Percentiles rank a stretch among this genome's conserved stretches.
Conservation (phyloP, 2,113 vertebrate species). For the Bagarius yarrelli region DNA sequence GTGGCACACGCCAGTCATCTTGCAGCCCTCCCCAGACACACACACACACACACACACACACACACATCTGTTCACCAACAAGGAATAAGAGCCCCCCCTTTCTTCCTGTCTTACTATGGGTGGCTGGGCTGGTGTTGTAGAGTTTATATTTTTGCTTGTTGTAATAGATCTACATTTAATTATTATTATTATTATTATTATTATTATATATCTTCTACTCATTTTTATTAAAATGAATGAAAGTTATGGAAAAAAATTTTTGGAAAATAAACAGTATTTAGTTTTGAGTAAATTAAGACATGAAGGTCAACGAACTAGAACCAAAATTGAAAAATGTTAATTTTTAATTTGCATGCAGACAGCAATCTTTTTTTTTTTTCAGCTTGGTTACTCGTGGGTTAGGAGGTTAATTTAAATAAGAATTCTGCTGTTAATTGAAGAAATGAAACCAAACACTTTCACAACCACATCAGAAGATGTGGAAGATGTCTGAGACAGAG, state of each 20-base stretch:
- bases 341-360: not conserved
- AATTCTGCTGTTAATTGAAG: not conserved
- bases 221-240: not conserved
- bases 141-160: not conserved
- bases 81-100: constrained; percentile 15
- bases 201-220: not conserved
- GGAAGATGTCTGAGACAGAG: no score
- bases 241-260: no score
- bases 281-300: not conserved
- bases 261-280: no score
- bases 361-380: not conserved
- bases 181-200: no score
- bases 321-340: no score
- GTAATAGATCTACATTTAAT: not conserved
- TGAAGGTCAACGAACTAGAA: not conserved
- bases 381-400: not conserved
- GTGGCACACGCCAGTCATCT: constrained; percentile 38
- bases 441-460: not conserved
- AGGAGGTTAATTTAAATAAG: not conserved
- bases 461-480: not conserved
- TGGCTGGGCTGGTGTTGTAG: not conserved
- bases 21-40: constrained; percentile 3
- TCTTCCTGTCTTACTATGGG: constrained; percentile 8
- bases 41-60: constrained; percentile 6
- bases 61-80: constrained; percentile 31